Evolutionary conservation across 2,113 vertebrate species (phyloP), one percentile per base, ranked within the genome.

Genomic region (Coreoperca whiteheadi): DNA sequence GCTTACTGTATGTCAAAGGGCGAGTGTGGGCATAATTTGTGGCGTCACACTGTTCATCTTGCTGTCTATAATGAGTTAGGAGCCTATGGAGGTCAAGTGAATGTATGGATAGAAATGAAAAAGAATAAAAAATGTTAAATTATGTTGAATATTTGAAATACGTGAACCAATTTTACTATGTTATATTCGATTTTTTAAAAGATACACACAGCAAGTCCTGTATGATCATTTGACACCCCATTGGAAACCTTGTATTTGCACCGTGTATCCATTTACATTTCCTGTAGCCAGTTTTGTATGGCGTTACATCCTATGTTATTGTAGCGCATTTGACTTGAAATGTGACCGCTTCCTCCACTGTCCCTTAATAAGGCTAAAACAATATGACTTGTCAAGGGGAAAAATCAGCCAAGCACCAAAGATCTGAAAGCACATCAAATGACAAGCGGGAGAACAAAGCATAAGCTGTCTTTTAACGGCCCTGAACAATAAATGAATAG

Each of bases 331-430:
- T 84, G 83, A 77, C 72, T 72, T 77, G 83, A 86, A 90, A 88
- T 85, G 81, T 83, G 90, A 89, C 87, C 85, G 32, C 84, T 92
- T 89, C 82, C 85, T 89, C 70, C 53, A 41, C 80, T 73, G 78
- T 81, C 61, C 57, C 71, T 63, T 79, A 84, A 88, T 84, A 84
- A 84, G 74, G 57, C 71, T 75, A 83, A 85, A 87, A 88, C 89
- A 90, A 88, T 76, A 83, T 82, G 79, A 90, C 81, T 88, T 80
- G 84, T 88, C 85, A 71, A 78, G 79, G 64, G 73, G 37, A 8
- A 25, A 83, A 90, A 75, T 68, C 84, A 79, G 70, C 86, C 65
- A 32, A 37, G 39, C 74, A 21, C 77, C 64, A 37, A 51, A 79
- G 74, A 87, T 54, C 68, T 71, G 79, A 85, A 73, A 21, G 79